Evolutionary conservation across 2,797 vertebrate species (phyloP).

Genomic region (Pipistrellus kuhlii): DNA sequence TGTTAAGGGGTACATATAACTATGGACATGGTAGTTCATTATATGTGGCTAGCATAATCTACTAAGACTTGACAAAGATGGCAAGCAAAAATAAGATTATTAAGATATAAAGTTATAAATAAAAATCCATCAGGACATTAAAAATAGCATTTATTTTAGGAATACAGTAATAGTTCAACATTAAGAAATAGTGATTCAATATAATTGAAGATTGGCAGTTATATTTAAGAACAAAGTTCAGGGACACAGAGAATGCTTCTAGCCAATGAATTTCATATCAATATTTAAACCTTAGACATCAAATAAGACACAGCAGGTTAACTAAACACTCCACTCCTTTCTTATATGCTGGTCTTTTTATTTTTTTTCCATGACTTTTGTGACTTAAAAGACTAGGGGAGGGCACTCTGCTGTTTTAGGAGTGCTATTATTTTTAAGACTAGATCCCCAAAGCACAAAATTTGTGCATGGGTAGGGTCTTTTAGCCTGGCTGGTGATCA

Average conservation of each 20-base stretch:
- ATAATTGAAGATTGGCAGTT: constrained; percentile 22
- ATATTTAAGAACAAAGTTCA: constrained; percentile 12
- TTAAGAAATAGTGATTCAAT: not conserved
- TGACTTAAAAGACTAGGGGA: not conserved
- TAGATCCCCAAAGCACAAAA: no score
- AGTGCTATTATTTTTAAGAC: not conserved
- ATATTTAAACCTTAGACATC: constrained; percentile 32
- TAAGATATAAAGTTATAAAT: not conserved
- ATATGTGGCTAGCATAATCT: not conserved
- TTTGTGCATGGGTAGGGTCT: no score
- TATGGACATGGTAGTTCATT: not conserved
- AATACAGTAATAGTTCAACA: not conserved
- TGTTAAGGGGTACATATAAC: not conserved
- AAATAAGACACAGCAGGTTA: not conserved
- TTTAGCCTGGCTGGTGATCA: no score
- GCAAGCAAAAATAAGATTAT: not conserved
- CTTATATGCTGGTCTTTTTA: not conserved
- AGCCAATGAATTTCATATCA: not conserved
- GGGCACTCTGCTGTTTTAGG: not conserved
- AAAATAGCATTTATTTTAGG: constrained; percentile 21
- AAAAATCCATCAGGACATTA: not conserved
- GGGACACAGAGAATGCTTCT: not conserved
- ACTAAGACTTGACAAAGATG: not conserved
- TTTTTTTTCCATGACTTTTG: not conserved
- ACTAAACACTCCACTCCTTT: not conserved